These are phyloP conservation scores for Steinernema hermaphroditum DNA, from an alignment of 2,888 invertebrate species.

Conservation along the genomic window DNA sequence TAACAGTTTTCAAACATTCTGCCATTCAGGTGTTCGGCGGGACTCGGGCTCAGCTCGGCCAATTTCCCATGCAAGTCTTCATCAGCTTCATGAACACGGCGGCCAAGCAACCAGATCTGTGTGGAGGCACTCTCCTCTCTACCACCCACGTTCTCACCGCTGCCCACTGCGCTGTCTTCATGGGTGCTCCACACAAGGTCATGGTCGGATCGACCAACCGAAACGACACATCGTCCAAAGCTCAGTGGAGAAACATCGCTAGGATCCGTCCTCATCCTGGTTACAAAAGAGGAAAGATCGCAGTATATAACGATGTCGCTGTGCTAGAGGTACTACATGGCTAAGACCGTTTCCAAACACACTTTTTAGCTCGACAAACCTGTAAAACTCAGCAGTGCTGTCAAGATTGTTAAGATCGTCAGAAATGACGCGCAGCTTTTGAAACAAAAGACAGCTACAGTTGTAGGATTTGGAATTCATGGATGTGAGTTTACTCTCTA, in stretches of 20 bases:
- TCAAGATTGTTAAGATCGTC: neutral
- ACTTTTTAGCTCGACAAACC: neutral
- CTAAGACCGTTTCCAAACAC: neutral
- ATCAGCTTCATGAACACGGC: neutral
- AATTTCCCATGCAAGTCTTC: neutral
- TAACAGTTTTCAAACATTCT: too few relatives aligned
- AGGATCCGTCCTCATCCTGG: neutral
- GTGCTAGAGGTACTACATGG: neutral
- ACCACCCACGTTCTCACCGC: constrained; percentile 34
- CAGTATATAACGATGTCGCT: neutral
- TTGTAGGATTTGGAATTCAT: neutral
- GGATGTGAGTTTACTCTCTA: neutral
- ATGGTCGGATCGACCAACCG: neutral
- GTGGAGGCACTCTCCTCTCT: constrained; percentile 33
- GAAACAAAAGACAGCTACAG: neutral
- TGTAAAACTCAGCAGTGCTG: neutral
- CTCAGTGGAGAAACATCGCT: too few relatives aligned
- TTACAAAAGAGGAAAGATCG: neutral
- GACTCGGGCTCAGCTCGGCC: neutral
- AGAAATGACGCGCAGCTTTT: neutral
- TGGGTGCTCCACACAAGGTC: neutral
- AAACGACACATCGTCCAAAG: neutral
- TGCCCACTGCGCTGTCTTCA: constrained; percentile 32
- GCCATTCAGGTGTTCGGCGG: neutral
- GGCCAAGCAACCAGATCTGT: neutral